A percentile compares a stretch with the other conserved stretches of the same genome.
These are phyloP conservation scores for Sorex araneus DNA, from an alignment of 2,113 vertebrate genomes.

Conservation along the genomic window DNA sequence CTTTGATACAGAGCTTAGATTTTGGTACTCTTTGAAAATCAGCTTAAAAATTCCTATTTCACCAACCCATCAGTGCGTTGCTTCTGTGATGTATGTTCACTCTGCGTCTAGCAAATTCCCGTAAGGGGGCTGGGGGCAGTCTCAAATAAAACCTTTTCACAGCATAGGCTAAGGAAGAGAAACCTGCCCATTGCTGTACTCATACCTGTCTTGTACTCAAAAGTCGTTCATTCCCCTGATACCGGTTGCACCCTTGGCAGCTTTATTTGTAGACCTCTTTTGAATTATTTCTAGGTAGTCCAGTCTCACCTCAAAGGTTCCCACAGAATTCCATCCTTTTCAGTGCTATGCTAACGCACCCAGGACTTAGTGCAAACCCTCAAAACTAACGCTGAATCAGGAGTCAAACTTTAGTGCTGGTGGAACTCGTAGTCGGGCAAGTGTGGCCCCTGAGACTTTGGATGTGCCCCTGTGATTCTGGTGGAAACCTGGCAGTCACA, in stretches of 20 bases:
- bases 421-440: background rate
- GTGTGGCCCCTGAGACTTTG: background rate
- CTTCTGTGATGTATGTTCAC: background rate
- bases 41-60: slow-evolving; percentile 61
- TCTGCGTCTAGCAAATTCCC: slow-evolving; percentile 71
- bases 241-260: background rate
- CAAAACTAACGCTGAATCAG: slow-evolving; percentile 18
- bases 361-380: background rate
- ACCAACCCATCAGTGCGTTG: slow-evolving; percentile 58
- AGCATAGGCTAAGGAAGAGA: background rate
- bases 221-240: slow-evolving; percentile 24
- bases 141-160: slow-evolving; percentile 38
- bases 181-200: background rate
- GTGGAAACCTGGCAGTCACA: slow-evolving; percentile 32
- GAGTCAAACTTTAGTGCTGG: slow-evolving; percentile 27
- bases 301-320: slow-evolving; percentile 17
- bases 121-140: background rate
- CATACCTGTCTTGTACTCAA: background rate
- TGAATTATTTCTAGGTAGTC: slow-evolving; percentile 5
- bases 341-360: slow-evolving; percentile 22
- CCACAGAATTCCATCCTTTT: slow-evolving; percentile 33
- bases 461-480: slow-evolving; percentile 3
- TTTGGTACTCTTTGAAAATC: slow-evolving; percentile 72
- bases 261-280: background rate
- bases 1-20: slow-evolving; percentile 77